Percentiles rank a stretch among this genome's conserved stretches.
Evolutionary conservation across 2,113 vertebrate genomes (phyloP).

Genomic region (Oncorhynchus clarkii): DNA sequence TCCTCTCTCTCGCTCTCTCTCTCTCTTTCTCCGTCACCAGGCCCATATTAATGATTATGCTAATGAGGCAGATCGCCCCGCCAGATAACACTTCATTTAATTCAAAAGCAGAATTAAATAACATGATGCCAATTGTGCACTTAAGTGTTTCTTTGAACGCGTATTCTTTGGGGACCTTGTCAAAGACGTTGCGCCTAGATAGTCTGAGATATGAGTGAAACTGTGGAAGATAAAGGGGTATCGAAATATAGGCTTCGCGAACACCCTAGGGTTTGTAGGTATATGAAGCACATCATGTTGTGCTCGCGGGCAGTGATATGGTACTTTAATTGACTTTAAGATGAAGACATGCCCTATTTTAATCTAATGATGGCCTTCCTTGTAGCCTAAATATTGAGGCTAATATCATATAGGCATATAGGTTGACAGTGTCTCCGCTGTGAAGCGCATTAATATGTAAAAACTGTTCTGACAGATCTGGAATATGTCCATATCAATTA

Average conservation of each 20-base stretch:
- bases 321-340: constrained; percentile 98
- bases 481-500: constrained; percentile 32
- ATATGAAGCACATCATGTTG: constrained; percentile 91
- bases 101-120: constrained; percentile 73
- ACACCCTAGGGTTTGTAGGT: constrained; percentile 85
- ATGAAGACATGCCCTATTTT: constrained; percentile 93
- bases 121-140: constrained; percentile 63
- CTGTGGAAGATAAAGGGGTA: constrained; percentile 20
- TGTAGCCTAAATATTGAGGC: constrained; percentile 49
- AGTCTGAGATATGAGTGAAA: constrained; percentile 41
- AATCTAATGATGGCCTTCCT: constrained; percentile 61
- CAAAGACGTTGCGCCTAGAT: constrained; percentile 48
- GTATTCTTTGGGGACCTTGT: constrained; percentile 52
- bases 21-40: constrained; percentile 10
- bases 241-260: constrained; percentile 81
- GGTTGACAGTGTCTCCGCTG: constrained; percentile 55
- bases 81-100: constrained; percentile 70
- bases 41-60: constrained; percentile 70
- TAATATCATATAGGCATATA: constrained; percentile 30
- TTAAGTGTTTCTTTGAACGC: constrained; percentile 66
- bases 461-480: constrained; percentile 52
- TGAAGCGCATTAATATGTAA: not conserved
- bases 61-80: constrained; percentile 69
- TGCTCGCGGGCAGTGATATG: constrained; percentile 88
- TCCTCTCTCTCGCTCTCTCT: not conserved